Base-by-base conservation (phyloP, 2,888 invertebrate genomes). In the Eueremaeus valkanovi region DNA sequence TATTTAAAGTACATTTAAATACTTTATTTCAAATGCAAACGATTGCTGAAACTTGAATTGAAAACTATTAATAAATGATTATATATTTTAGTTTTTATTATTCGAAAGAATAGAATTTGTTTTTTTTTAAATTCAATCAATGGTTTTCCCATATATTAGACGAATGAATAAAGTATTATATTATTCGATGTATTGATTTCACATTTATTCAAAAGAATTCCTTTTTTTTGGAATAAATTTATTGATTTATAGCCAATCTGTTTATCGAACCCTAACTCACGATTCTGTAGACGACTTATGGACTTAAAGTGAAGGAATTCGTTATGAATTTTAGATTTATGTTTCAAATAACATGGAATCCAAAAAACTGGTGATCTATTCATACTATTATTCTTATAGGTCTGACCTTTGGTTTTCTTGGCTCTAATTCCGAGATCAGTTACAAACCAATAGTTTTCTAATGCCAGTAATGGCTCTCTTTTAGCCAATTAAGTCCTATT, bases 181-280 rank as follows among this genome's bases (percentile, higher is more conserved):
- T n/a, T n/a, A n/a, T n/a, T n/a, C n/a, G n/a, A n/a, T n/a, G n/a
- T 58, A 58, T 58, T 24, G 58, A 58, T 58, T 58, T 29, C 24
- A 58, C 29, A 58, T 29, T 55, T 55, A 24, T 51, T 55, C 27
- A 24, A 27, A 9, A 29, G 8, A 58, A 13, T 18, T 9, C 29
- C 9, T 27, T 29, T 58, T 13, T 24, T 51, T 2, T 27, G 58
- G 9, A 18, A 45, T 45, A 58, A 58, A 58, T 29, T 29, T 58
- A 31, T 55, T 58, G 58, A 58, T 58, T 58, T 58, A 58, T 58
- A 24, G 58, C 16, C 13, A 58, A 58, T 58, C 58, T 58, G 58
- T 58, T 58, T 58, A 58, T 58, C 16, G 58, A 29, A 13, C n/a
- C 58, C 58, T 29, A 58, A 58, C 24, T 58, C 58, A 58, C 13